Evolutionary conservation across 2,888 invertebrate genomes (phyloP).

Genomic region (Cartodere bifasciata): DNA sequence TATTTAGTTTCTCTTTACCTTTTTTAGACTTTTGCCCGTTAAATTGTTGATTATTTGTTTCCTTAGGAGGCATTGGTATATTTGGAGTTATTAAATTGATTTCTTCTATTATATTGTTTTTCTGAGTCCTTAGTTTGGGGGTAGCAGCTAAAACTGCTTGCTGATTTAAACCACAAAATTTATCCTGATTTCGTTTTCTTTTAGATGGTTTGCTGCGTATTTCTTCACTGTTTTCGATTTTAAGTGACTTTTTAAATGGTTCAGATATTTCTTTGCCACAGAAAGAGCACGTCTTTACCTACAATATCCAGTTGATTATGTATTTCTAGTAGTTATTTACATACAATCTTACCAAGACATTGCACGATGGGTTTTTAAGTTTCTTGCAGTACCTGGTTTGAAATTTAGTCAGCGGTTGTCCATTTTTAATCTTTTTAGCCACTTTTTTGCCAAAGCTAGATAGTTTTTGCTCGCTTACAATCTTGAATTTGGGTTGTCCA

Average conservation of each 20-base stretch:
- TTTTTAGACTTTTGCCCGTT: constrained; percentile 3
- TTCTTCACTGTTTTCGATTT: constrained; percentile 7
- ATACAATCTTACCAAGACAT: constrained; percentile 15
- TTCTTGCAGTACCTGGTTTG: constrained; percentile 17
- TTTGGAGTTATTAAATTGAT: constrained; percentile 9
- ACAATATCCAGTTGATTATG: constrained; percentile 12
- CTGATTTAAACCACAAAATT: constrained; percentile 33
- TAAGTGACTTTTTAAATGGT: constrained; percentile 8
- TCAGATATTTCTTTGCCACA: constrained; percentile 19
- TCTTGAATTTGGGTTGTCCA: constrained; percentile 12
- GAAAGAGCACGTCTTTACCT: constrained; percentile 22
- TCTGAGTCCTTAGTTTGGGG: constrained; percentile 7
- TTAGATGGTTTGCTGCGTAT: constrained; percentile 20
- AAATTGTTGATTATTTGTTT: background rate
- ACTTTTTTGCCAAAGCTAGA: constrained; percentile 18
- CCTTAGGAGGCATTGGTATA: constrained; percentile 1
- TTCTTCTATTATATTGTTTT: constrained; percentile 2
- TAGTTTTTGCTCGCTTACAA: constrained; percentile 13
- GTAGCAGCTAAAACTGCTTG: constrained; percentile 15
- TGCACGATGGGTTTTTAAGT: constrained; percentile 8
- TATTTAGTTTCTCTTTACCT: background rate
- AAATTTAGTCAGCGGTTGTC: constrained; percentile 14
- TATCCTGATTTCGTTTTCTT: constrained; percentile 32
- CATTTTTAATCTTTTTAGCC: constrained; percentile 12
- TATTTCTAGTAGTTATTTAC: background rate